Evolutionary conservation across 2,888 invertebrate genomes (phyloP).

Genomic region (Arctia plantaginis): DNA sequence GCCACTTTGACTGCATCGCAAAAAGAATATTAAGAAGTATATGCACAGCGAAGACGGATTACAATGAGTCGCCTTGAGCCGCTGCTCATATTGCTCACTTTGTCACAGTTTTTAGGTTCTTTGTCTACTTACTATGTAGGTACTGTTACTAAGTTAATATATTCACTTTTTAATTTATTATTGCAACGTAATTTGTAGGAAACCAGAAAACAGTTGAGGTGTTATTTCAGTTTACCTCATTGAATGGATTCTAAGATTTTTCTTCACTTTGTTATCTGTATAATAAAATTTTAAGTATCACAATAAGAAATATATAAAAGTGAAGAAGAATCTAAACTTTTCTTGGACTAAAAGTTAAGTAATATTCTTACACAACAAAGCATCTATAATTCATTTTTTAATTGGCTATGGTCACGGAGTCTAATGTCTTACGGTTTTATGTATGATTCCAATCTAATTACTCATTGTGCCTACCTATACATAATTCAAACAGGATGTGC

Average conservation of each 20-base stretch:
- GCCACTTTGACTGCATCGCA: constrained; percentile 62
- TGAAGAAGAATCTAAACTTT: too few relatives aligned
- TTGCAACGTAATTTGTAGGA: not conserved
- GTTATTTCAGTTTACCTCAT: not conserved
- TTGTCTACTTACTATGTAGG: constrained; percentile 26
- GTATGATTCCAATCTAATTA: not conserved
- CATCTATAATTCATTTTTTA: too few relatives aligned
- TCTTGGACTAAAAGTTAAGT: too few relatives aligned
- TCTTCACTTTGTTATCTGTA: too few relatives aligned
- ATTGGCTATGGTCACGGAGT: too few relatives aligned
- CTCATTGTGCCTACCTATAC: not conserved
- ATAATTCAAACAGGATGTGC: not conserved
- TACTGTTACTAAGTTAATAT: constrained; percentile 25
- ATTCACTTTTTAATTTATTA: constrained; percentile 38
- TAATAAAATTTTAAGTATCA: too few relatives aligned
- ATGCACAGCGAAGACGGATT: constrained; percentile 59
- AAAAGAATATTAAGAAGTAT: constrained; percentile 66
- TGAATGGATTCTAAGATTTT: not conserved
- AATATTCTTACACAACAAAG: too few relatives aligned
- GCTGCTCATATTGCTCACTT: constrained; percentile 53
- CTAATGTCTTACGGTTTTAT: too few relatives aligned
- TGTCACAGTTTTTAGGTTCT: constrained; percentile 45
- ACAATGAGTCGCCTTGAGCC: constrained; percentile 58
- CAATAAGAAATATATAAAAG: too few relatives aligned
- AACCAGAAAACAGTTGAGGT: not conserved